A percentile compares a stretch with the other conserved stretches of the same genome.
phyloP scores from a whole-genome alignment of 2,113 vertebrate species.

The Chelonoidis abingdonii region DNA sequence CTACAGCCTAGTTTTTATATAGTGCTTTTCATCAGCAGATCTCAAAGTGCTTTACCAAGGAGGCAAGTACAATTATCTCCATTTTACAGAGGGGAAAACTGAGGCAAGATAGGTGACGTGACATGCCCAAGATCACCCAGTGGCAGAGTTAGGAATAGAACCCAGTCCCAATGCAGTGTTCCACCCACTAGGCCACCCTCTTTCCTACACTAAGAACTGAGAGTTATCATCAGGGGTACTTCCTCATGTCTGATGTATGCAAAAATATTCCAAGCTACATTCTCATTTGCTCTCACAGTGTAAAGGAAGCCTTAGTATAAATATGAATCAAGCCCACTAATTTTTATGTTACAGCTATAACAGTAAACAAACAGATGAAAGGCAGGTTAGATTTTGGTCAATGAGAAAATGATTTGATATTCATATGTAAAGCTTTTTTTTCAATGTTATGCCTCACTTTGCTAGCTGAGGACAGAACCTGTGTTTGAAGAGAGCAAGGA shows the following conservation, averaged over 20 bases:
- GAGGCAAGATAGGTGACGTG: not conserved
- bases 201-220: not conserved
- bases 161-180: not conserved
- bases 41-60: not conserved
- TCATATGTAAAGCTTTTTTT: no score
- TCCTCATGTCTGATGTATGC: not conserved
- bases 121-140: not conserved
- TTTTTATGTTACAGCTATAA: not conserved
- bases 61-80: not conserved
- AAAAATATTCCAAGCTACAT: not conserved
- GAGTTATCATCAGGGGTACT: not conserved
- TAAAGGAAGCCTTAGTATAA: not conserved
- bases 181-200: not conserved
- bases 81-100: not conserved
- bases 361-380: not conserved
- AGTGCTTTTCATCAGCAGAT: not conserved
- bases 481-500: not conserved
- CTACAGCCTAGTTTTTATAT: not conserved
- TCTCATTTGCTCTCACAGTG: not conserved
- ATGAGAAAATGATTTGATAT: not conserved
- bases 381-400: not conserved
- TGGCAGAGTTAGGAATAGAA: not conserved
- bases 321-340: not conserved
- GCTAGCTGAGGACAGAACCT: not conserved
- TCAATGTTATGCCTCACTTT: not conserved